Percentiles rank a stretch among this genome's conserved stretches.
Conservation (phyloP, 2,888 invertebrate species). For the Chironomus tentans region DNA sequence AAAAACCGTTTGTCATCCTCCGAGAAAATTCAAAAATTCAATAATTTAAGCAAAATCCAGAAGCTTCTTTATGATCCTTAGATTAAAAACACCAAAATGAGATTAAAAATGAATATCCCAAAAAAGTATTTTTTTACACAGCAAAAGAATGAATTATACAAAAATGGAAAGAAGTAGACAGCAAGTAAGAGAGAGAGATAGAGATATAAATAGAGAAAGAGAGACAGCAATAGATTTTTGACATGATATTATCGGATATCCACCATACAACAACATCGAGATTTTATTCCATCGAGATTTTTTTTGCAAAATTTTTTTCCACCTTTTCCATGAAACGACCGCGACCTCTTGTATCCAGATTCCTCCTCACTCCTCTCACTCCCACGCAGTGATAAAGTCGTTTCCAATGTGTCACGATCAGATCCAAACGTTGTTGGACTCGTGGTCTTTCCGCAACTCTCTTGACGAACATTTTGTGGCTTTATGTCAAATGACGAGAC, state of each 20-base stretch:
- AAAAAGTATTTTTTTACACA: too few species aligned
- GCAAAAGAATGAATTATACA: too few species aligned
- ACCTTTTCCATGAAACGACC: conserved; percentile 23
- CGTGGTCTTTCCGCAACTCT: not conserved
- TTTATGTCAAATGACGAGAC: not conserved
- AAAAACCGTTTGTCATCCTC: too few species aligned
- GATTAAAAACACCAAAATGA: too few species aligned
- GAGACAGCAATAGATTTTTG: not conserved
- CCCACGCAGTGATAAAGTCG: not conserved
- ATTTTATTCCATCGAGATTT: not conserved
- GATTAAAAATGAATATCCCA: too few species aligned
- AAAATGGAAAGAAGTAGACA: not conserved
- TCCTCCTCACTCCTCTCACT: not conserved
- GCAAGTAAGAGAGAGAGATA: conserved; percentile 1
- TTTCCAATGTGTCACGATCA: not conserved
- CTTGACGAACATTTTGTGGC: not conserved
- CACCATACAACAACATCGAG: not conserved
- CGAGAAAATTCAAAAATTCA: too few species aligned
- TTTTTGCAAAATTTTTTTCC: not conserved
- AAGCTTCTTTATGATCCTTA: too few species aligned
- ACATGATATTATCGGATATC: not conserved
- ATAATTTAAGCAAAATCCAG: too few species aligned
- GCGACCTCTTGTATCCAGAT: not conserved
- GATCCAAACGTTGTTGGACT: not conserved
- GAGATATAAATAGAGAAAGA: not conserved